A percentile compares a stretch with the other conserved stretches of the same genome.
phyloP scores from a whole-genome alignment of 2,888 invertebrate species.

The Pollenia amentaria region DNA sequence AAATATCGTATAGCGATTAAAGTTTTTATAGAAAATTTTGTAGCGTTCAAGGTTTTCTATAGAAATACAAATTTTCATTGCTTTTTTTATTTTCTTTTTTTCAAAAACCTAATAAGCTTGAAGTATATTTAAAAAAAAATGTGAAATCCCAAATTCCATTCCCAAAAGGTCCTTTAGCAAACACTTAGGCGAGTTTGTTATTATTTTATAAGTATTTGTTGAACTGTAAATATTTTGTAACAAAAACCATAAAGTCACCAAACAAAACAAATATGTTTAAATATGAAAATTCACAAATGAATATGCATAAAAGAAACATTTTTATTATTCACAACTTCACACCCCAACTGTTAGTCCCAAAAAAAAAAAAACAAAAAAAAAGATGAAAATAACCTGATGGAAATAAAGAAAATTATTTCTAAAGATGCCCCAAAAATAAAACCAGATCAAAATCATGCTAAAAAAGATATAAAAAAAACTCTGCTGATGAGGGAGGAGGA shows the following conservation, averaged over 20 bases:
- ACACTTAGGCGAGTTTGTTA: background rate
- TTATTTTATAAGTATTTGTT: constrained; percentile 30
- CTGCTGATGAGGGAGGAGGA: background rate
- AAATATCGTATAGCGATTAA: no score
- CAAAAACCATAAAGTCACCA: background rate
- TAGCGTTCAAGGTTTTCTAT: no score
- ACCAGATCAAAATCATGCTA: constrained; percentile 7
- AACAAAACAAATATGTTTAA: background rate
- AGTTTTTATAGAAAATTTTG: no score
- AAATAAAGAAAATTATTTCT: background rate
- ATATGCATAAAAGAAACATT: constrained; percentile 16
- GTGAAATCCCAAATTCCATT: no score
- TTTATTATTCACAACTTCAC: constrained; percentile 52
- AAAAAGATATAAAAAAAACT: background rate
- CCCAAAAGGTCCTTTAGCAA: background rate
- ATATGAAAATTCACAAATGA: background rate
- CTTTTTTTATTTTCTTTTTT: no score
- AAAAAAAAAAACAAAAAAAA: no score
- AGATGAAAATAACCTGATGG: background rate
- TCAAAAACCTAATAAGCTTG: no score
- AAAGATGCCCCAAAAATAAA: constrained; percentile 26
- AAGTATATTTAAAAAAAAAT: no score
- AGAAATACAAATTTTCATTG: no score
- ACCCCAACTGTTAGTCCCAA: background rate
- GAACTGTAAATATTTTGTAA: constrained; percentile 47